Evolutionary conservation across 2,888 invertebrate genomes (phyloP).

Genomic region (Meta bourneti): DNA sequence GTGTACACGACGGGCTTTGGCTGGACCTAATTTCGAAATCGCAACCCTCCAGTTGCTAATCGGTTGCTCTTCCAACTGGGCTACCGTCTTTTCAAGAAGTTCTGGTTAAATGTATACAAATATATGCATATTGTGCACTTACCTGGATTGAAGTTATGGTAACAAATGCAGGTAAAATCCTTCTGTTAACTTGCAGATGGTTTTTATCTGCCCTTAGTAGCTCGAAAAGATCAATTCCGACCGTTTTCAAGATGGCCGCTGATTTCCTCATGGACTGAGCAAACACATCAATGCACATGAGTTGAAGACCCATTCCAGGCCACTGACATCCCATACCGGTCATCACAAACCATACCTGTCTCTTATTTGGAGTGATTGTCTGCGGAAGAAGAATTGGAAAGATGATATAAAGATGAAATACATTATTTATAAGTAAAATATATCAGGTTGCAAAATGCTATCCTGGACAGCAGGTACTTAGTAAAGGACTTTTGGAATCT

Average conservation of each 20-base stretch:
- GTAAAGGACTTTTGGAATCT: too few relatives aligned
- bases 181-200: conserved; percentile 83
- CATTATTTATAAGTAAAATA: not conserved
- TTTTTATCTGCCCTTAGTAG: conserved; percentile 88
- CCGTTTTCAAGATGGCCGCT: conserved; percentile 88
- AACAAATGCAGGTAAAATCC: conserved; percentile 80
- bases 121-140: conserved; percentile 7
- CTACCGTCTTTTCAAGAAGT: not conserved
- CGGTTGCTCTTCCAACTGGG: too few relatives aligned
- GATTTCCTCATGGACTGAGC: conserved; percentile 87
- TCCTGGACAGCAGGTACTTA: too few relatives aligned
- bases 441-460: not conserved
- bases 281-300: conserved; percentile 60
- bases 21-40: too few relatives aligned
- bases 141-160: conserved; percentile 83
- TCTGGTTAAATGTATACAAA: not conserved
- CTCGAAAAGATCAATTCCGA: conserved; percentile 89
- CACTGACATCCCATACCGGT: conserved; percentile 88
- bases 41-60: too few relatives aligned
- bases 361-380: conserved; percentile 80
- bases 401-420: not conserved
- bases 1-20: too few relatives aligned
- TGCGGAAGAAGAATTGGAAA: not conserved
- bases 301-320: conserved; percentile 65
- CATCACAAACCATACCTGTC: conserved; percentile 94